Conservation (phyloP, 2,797 vertebrate genomes). For the Catamblyrhynchus diadema region DNA sequence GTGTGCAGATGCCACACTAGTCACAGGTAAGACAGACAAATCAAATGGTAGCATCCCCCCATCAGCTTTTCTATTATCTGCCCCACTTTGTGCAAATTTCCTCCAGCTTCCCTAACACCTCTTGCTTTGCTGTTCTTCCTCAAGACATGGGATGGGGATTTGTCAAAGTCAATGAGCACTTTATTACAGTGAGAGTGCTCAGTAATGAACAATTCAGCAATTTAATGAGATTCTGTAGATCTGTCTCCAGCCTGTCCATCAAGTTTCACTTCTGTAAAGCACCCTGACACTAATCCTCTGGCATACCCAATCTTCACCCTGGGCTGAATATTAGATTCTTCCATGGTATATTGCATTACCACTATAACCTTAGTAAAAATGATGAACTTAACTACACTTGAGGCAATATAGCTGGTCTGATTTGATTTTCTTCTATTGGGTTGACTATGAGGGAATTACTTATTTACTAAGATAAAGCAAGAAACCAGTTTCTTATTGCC, state of each 20-base stretch:
- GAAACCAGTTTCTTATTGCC: slow-evolving; percentile 74
- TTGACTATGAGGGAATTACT: slow-evolving; percentile 75
- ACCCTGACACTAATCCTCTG: slow-evolving; percentile 85
- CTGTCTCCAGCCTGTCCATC: slow-evolving; percentile 84
- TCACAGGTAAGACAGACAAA: slow-evolving; percentile 49
- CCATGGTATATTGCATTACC: slow-evolving; percentile 82
- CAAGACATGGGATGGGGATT: slow-evolving; percentile 78
- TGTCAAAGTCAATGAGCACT: slow-evolving; percentile 86
- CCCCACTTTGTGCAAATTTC: slow-evolving; percentile 70
- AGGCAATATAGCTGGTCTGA: slow-evolving; percentile 79
- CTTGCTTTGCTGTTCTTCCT: slow-evolving; percentile 75
- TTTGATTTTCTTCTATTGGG: slow-evolving; percentile 78
- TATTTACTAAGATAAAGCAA: slow-evolving; percentile 82
- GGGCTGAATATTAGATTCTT: slow-evolving; percentile 85
- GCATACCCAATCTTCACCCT: slow-evolving; percentile 82
- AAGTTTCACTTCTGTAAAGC: slow-evolving; percentile 84
- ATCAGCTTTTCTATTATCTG: slow-evolving; percentile 65
- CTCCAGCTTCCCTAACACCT: slow-evolving; percentile 65
- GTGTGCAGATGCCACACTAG: neutral
- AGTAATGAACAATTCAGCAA: slow-evolving; percentile 85
- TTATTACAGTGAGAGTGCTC: slow-evolving; percentile 82
- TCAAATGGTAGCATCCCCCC: slow-evolving; percentile 33
- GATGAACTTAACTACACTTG: slow-evolving; percentile 82
- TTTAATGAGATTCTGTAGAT: slow-evolving; percentile 87
- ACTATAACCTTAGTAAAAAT: slow-evolving; percentile 84